phyloP scores from a whole-genome alignment of 1,140 invertebrate genomes.

The Zaprionus davidi region DNA sequence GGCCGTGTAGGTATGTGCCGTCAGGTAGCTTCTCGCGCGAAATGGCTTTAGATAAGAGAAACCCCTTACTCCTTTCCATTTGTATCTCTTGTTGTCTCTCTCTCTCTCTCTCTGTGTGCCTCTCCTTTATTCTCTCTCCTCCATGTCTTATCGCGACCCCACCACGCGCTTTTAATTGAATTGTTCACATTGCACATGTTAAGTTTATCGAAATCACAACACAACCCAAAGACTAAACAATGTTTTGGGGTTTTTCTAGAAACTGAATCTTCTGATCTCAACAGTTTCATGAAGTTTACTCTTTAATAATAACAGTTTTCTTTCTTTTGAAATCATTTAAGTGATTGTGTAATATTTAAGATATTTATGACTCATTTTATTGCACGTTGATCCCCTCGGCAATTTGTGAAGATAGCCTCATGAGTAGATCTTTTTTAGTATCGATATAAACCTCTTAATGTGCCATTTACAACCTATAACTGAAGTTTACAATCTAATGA shows the following conservation, averaged over 20 bases:
- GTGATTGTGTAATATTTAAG: not conserved
- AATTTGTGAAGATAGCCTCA: not conserved
- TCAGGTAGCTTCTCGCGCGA: conserved; percentile 27
- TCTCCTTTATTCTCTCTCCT: not conserved
- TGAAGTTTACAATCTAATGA: not conserved
- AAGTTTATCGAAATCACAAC: conserved; percentile 30
- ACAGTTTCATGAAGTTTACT: too few relatives aligned
- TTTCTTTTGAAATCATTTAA: not conserved
- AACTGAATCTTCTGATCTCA: not conserved
- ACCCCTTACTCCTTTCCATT: not conserved
- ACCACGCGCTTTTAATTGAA: conserved; percentile 54
- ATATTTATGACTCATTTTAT: not conserved
- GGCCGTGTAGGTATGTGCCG: not conserved
- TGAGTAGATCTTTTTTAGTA: not conserved
- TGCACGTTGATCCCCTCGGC: not conserved
- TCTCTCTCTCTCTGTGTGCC: not conserved
- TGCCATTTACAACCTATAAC: not conserved
- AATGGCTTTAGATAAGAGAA: conserved; percentile 58
- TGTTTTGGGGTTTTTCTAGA: not conserved
- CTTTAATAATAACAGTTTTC: not conserved
- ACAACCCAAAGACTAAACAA: conserved; percentile 26
- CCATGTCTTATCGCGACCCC: conserved; percentile 2
- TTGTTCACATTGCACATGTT: conserved; percentile 40
- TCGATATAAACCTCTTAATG: not conserved
- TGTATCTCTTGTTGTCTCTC: not conserved